Evolutionary conservation across 2,888 invertebrate species (phyloP).

Genomic region (Octonoba sinensis): DNA sequence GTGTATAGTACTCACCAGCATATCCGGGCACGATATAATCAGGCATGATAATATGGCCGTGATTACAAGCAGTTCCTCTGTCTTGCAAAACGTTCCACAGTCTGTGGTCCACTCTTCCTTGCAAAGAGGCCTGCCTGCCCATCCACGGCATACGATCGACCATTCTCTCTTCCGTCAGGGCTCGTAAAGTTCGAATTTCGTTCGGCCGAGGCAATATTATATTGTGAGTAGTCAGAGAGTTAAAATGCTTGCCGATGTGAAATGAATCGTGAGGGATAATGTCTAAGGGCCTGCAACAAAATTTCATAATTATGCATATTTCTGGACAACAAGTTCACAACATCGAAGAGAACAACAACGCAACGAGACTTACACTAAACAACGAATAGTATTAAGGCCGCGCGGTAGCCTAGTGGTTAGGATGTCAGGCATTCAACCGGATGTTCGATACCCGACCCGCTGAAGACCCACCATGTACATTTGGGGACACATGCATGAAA

Average conservation of each 20-base stretch:
- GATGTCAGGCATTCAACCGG: too few relatives aligned
- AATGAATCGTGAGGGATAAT: conserved; percentile 17
- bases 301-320: background rate
- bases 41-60: conserved; percentile 48
- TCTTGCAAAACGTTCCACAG: conserved; percentile 18
- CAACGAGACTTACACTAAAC: background rate
- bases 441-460: too few relatives aligned
- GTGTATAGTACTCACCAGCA: conserved; percentile 31
- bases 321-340: background rate
- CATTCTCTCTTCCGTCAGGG: conserved; percentile 7
- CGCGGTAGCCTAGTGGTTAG: too few relatives aligned
- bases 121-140: conserved; percentile 22
- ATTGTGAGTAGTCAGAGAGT: conserved; percentile 38
- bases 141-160: conserved; percentile 40
- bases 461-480: too few relatives aligned
- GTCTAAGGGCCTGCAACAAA: conserved; percentile 9
- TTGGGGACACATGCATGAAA: too few relatives aligned
- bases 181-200: conserved; percentile 26
- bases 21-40: conserved; percentile 53
- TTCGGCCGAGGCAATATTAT: conserved; percentile 25
- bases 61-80: conserved; percentile 38
- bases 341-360: background rate
- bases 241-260: conserved; percentile 24
- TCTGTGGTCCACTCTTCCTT: conserved; percentile 29
- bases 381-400: too few relatives aligned